Conservation (phyloP, 2,797 vertebrate species). For the Lutjanus argentimaculatus region DNA sequence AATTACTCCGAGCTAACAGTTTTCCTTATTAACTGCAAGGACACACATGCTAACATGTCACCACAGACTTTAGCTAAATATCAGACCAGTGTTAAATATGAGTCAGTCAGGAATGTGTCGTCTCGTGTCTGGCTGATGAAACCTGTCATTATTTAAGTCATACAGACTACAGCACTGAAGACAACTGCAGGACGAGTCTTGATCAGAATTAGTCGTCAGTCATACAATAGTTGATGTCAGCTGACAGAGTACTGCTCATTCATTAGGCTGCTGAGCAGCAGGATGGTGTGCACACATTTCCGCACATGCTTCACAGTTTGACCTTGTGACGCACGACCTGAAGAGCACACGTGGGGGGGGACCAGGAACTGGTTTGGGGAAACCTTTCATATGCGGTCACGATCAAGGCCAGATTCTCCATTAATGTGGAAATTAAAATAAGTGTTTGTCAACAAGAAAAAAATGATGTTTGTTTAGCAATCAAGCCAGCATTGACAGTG, state of each 20-base stretch:
- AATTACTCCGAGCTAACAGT: neutral
- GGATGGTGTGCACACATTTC: constrained; percentile 48
- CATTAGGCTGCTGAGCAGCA: neutral
- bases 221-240: fast-evolving
- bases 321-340: constrained; percentile 87
- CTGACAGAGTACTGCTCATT: neutral
- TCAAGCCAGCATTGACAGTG: neutral
- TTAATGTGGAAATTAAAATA: neutral
- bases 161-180: fast-evolving
- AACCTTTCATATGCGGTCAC: neutral
- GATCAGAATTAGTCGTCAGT: fast-evolving
- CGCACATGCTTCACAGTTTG: constrained; percentile 76
- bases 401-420: neutral
- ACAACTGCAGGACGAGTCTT: neutral
- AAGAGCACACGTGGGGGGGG: constrained; percentile 74
- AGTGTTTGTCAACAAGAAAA: neutral
- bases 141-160: neutral
- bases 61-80: fast-evolving
- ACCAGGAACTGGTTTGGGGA: constrained; percentile 22
- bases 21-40: constrained; percentile 14
- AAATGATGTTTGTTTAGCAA: too few relatives aligned
- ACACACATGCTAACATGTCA: neutral
- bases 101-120: neutral
- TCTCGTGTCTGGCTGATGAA: constrained; percentile 18
- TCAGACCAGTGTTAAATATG: neutral